These are phyloP conservation scores for Agelastica alni DNA, from an alignment of 2,888 invertebrate species.

Conservation along the genomic window DNA sequence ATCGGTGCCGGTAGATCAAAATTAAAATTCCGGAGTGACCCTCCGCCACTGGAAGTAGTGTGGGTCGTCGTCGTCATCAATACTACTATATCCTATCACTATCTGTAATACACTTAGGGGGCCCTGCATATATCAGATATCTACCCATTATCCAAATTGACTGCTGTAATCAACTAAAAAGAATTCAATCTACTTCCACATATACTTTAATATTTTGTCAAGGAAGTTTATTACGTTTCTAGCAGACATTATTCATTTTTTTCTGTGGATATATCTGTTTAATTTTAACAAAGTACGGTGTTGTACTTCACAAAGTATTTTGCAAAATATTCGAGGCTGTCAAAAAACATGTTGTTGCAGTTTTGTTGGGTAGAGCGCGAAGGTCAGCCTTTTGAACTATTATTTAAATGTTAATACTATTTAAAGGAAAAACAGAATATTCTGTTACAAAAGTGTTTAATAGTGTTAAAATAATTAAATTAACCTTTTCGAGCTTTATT, in stretches of 20 bases:
- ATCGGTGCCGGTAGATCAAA: too few relatives aligned
- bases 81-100: constrained; percentile 52
- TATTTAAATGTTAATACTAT: too few relatives aligned
- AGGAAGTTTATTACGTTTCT: constrained; percentile 29
- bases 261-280: not conserved
- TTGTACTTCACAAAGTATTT: not conserved
- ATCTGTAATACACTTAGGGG: constrained; percentile 56
- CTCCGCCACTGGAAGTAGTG: constrained; percentile 20
- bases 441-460: too few relatives aligned
- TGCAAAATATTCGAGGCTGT: not conserved
- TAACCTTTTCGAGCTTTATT: too few relatives aligned
- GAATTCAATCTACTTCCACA: constrained; percentile 54
- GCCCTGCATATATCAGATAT: constrained; percentile 56
- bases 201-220: constrained; percentile 49
- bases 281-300: constrained; percentile 1
- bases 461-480: too few relatives aligned
- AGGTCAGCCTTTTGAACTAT: too few relatives aligned
- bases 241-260: constrained; percentile 8
- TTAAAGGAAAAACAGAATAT: too few relatives aligned
- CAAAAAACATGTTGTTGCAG: too few relatives aligned
- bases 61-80: constrained; percentile 48
- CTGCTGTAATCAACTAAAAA: constrained; percentile 57
- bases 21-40: not conserved
- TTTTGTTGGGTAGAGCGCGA: too few relatives aligned
- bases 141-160: constrained; percentile 58